These are phyloP conservation scores for Anser cygnoides DNA, from an alignment of 2,113 vertebrate species.

Conservation along the genomic window DNA sequence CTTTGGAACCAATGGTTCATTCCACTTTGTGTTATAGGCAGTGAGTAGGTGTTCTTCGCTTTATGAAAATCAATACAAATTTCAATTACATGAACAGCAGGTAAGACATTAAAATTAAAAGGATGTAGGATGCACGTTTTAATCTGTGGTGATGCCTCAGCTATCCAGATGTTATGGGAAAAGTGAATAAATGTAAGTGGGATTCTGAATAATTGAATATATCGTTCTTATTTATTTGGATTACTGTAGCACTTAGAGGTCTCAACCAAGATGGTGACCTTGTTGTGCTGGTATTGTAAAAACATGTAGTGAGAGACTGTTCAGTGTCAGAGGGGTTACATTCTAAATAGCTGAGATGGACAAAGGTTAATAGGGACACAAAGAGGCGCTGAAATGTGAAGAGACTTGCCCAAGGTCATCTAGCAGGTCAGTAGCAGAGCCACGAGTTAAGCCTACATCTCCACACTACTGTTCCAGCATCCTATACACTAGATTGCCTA, in stretches of 20 bases:
- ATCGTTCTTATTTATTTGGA: constrained; percentile 71
- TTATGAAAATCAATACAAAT: constrained; percentile 52
- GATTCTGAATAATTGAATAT: constrained; percentile 70
- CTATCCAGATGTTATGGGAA: constrained; percentile 40
- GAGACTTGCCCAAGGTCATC: constrained; percentile 71
- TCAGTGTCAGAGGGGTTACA: constrained; percentile 64
- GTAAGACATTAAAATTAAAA: constrained; percentile 52
- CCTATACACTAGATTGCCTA: constrained; percentile 55
- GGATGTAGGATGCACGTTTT: neutral
- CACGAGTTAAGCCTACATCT: constrained; percentile 41
- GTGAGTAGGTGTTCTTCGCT: neutral
- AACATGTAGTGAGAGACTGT: constrained; percentile 69
- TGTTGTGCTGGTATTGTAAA: constrained; percentile 69
- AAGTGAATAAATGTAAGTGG: constrained; percentile 59
- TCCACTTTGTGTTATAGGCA: neutral
- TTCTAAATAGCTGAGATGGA: constrained; percentile 64
- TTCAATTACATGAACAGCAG: constrained; percentile 24
- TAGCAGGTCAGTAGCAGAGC: constrained; percentile 68
- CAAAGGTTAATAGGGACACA: constrained; percentile 73
- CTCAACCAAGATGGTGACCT: constrained; percentile 68
- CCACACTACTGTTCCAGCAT: constrained; percentile 1
- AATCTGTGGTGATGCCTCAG: constrained; percentile 18
- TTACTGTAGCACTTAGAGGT: constrained; percentile 67
- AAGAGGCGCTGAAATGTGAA: constrained; percentile 72
- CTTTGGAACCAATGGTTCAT: neutral